Evolutionary conservation across 2,888 invertebrate genomes (phyloP), one percentile per base, ranked within the genome.

Genomic region (Heteropelma amictum): DNA sequence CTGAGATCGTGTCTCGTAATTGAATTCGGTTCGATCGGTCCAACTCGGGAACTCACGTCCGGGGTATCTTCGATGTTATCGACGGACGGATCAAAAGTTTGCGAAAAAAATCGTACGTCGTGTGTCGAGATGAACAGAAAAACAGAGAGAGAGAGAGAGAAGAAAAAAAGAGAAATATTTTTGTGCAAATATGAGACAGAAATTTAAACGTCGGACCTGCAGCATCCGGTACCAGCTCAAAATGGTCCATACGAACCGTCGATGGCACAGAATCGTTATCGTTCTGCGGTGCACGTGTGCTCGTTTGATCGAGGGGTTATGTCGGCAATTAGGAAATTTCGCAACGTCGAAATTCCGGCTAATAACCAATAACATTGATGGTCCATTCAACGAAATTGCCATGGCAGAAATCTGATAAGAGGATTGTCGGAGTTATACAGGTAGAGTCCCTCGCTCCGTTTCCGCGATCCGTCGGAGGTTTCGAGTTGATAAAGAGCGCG

Each of bases 401-500:
- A 17, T 58, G 40, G 28, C 58, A 42, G 14, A 8, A 26, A 40
- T 58, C 17, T 14, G 26, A 2, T 17, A 42, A 40, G 23, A 23
- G 58, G 42, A 26, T 38, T 30, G 30, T 6, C 23, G 2, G 23
- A 54, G 12, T 3, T 6, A 10, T 19, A 6, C 38, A 53, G 30
- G 2, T 21, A 67, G 58, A 14, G 30, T 33, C 21, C 12, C 47
- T 12, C 54, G 54, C 26, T 54, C 35, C 61, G 67, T 72, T 56
- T 47, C 45, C 21, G 67, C 47, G 67, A 67, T 61, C 54, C 38
- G 61, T 54, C 54, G 54, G 51, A 60, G 12, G 19, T 26, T 45
- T 33, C 54, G 30, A 47, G 40, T 67, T 72, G 60, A 67, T 61
- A 61, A 67, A 61, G 60, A 67, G 61, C 54, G 49, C 60, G 53